Base-by-base conservation (phyloP, 2,888 invertebrate species). In the Amblyjoppa proteus region DNA sequence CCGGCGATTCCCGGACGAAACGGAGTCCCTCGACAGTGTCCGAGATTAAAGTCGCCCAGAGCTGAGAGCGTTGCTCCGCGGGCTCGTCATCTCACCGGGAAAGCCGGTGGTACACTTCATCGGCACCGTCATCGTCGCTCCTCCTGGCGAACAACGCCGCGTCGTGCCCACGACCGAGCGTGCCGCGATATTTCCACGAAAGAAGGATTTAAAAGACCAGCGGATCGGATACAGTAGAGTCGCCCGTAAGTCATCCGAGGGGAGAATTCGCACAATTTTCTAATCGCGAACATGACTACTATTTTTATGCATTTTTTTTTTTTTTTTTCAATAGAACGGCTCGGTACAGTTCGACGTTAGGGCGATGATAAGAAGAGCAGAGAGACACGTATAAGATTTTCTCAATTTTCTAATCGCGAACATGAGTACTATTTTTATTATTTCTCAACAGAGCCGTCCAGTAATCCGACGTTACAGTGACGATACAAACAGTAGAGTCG, bases 11-110 rank as follows among this genome's bases (percentile, higher is more conserved):
- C 45, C 76, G 68, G 68, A 66, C 75, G 82, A 82, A 71, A 66
- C 85, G 75, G 69, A 82, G 75, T 85, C 76, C 82, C 81, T 70
- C 81, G 85, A 78, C 76, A 79, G 64, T 58, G 13, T 58, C 56
- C 68, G 73, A 83, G 79, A 81, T 82, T 77, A 73, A 79, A 76
- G 76, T 85, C 70, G 51, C 79, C 9, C 13, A n/a, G 31, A 20
- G 5, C 76, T 20, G 51, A 25, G 58, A 28, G 58, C 34, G 7
- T 16, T 34, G 31, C 38, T 25, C 28, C 25, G 34, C 45, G 68
- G 49, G 58, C 74, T 81, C 81, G 69, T 77, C 81, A 77, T 84
- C 69, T 28, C 25, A 41, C 2, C 1, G 16, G 51, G 66, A 49
- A 81, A 56, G 31, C 49, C 45, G 77, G 70, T 53, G 53, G 53